Percentiles rank a stretch among this genome's conserved stretches.
These are phyloP conservation scores for Drosophila helvetica DNA, from an alignment of 2,888 invertebrate species.

Conservation along the genomic window DNA sequence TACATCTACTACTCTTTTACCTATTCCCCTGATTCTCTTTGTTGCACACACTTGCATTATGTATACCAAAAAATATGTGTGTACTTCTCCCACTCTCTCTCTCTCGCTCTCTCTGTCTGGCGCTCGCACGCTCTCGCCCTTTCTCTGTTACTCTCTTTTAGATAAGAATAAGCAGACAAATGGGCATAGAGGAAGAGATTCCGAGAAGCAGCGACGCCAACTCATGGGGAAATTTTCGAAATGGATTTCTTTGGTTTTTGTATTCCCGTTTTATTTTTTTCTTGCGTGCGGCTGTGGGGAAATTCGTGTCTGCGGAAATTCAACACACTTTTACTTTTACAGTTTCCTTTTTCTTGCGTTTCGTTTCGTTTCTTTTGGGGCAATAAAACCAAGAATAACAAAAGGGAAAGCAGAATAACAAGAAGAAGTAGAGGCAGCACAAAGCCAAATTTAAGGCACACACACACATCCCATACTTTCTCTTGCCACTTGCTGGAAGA, in stretches of 20 bases:
- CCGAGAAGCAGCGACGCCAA: conserved; percentile 52
- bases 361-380: conserved; percentile 33
- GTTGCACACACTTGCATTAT: conserved; percentile 57
- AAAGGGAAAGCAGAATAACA: conserved; percentile 35
- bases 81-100: conserved; percentile 3
- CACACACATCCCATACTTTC: conserved; percentile 31
- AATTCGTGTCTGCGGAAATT: conserved; percentile 60
- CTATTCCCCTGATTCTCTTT: conserved; percentile 25
- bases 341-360: conserved; percentile 38
- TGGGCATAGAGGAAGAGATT: conserved; percentile 4
- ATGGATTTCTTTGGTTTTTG: conserved; percentile 46
- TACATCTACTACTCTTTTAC: conserved; percentile 9
- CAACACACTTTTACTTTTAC: conserved; percentile 77
- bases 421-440: conserved; percentile 23
- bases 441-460: conserved; percentile 47
- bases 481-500: conserved; percentile 2
- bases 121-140: conserved; percentile 3
- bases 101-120: conserved; percentile 8
- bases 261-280: background rate
- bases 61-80: conserved; percentile 63
- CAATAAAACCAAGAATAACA: conserved; percentile 53
- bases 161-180: conserved; percentile 40
- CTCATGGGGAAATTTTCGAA: conserved; percentile 72
- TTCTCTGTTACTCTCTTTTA: conserved; percentile 27
- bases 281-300: conserved; percentile 46